Evolutionary conservation across 2,888 invertebrate species (phyloP), one percentile per base, ranked within the genome.

Genomic region (Tortricodes alternella): DNA sequence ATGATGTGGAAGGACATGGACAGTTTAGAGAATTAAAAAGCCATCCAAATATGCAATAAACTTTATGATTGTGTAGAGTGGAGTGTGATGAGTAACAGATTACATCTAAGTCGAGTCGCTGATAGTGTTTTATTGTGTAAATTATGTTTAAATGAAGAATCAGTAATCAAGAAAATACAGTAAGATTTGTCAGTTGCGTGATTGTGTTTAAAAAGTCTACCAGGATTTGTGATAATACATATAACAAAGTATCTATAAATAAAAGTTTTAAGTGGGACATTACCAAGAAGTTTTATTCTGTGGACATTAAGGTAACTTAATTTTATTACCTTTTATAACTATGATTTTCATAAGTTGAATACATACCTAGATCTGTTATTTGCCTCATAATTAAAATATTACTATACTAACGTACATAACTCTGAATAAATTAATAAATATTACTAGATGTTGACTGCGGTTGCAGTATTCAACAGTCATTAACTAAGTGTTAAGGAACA

Each of bases 171-270:
- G 79, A 79, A 85, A 83, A 83, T 82, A 83, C 85, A 84, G 85
- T 83, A 86, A 83, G 85, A 85, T 81, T 88, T 90, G 91, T 92
- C 89, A 88, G 89, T 92, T 92, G 92, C 84, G 92, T 93, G 93
- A 92, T 92, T 93, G 93, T 91, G 91, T 91, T 89, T 92, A 92
- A 92, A 92, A 92, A 93, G 92, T 93, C 93, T 93, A 93, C 93
- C 93, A 93, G 92, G 93, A 93, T 93, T 93, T 93, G 93, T 93
- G 93, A 93, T 93, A 93, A 93, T 92, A 93, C 92, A 92, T 93
- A 93, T 93, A 93, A 93, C 93, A 93, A 93, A 91, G 84, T 91
- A 89, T 88, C 86, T 89, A 88, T 91, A 91, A 56, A 91, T 90
- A 90, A 91, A 91, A 90, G 89, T 89, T 91, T 90, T 89, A 91